A percentile compares a stretch with the other conserved stretches of the same genome.
Conservation (phyloP, 35 echinoderm and acorn worm genomes). For the Apostichopus californicus region DNA sequence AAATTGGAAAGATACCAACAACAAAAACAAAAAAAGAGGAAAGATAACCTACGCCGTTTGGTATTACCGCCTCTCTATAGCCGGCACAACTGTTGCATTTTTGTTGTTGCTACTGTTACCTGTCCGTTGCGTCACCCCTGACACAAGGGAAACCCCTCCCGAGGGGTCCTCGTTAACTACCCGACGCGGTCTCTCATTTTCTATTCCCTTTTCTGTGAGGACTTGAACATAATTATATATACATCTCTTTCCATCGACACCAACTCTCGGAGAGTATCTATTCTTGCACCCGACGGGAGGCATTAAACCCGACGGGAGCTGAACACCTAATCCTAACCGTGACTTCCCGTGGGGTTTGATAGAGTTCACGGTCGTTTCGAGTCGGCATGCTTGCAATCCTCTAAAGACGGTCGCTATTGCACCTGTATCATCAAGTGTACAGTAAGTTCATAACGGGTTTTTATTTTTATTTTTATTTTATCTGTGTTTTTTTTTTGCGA, state of each 20-base stretch:
- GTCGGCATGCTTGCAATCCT: slow-evolving; percentile 44
- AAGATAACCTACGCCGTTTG: background rate
- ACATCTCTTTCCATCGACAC: background rate
- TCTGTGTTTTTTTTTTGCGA: background rate
- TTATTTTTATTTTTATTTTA: slow-evolving; percentile 19
- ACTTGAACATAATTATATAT: background rate
- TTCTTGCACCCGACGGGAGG: slow-evolving; percentile 16
- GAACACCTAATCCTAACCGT: slow-evolving; percentile 49
- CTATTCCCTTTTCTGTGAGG: background rate
- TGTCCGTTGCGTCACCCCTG: background rate
- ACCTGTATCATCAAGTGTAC: slow-evolving; percentile 18
- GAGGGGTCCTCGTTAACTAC: slow-evolving; percentile 6
- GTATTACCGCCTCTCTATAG: background rate
- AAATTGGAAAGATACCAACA: too few species aligned
- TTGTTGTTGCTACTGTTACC: background rate
- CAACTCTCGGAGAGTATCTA: slow-evolving; percentile 11
- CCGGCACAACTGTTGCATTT: background rate
- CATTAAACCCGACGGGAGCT: slow-evolving; percentile 47
- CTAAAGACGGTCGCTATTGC: slow-evolving; percentile 20
- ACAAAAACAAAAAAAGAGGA: background rate
- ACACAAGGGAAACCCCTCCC: background rate
- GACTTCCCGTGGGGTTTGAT: slow-evolving; percentile 57
- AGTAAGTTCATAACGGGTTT: background rate
- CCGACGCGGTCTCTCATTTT: background rate
- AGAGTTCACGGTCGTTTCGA: slow-evolving; percentile 57